Evolutionary conservation across 2,113 vertebrate species (phyloP).

Genomic region (Perca schrenkii): DNA sequence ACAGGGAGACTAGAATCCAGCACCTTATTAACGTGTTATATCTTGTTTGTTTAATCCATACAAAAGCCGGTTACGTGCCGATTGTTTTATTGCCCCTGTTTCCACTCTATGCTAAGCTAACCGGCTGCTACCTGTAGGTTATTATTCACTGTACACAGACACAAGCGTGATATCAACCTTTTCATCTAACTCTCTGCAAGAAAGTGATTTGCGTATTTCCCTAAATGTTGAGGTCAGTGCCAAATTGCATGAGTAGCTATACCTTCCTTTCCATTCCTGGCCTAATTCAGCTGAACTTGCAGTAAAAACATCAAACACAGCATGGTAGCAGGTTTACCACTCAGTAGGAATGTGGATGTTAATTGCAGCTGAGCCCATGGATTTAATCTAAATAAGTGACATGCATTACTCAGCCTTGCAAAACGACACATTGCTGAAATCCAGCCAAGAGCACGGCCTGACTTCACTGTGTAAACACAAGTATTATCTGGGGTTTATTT

Average conservation of each 20-base stretch:
- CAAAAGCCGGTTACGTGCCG: not conserved
- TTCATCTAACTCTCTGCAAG: not conserved
- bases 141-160: not conserved
- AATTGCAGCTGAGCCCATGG: conserved; percentile 33
- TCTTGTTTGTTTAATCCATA: not conserved
- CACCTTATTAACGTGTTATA: not conserved
- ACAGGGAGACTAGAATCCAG: too few relatives aligned
- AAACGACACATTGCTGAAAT: conserved; percentile 52
- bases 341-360: conserved; percentile 50
- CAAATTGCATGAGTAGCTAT: not conserved
- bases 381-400: conserved; percentile 50
- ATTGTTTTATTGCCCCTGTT: not conserved
- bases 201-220: not conserved
- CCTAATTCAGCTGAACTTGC: conserved; percentile 26
- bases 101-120: not conserved
- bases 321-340: conserved; percentile 36
- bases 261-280: not conserved
- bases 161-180: not conserved
- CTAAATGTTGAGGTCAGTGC: not conserved
- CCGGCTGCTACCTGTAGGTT: not conserved
- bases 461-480: conserved; percentile 58
- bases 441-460: conserved; percentile 50
- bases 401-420: conserved; percentile 35
- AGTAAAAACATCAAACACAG: conserved; percentile 45
- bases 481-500: conserved; percentile 59